Conservation (phyloP, 2,113 vertebrate species). For the Erinaceus europaeus region DNA sequence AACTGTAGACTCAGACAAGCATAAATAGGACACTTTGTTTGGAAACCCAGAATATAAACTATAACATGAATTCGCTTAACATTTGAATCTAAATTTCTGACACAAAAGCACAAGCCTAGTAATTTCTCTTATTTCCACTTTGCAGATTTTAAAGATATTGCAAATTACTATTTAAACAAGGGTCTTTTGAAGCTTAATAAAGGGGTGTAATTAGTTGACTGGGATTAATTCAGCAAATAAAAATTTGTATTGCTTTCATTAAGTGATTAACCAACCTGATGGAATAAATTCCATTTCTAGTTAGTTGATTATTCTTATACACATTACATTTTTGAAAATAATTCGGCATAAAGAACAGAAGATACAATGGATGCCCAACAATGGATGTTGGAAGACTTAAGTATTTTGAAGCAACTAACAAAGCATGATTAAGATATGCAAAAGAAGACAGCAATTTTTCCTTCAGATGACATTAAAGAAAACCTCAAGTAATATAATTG, state of each 20-base stretch:
- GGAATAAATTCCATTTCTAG: conserved; percentile 14
- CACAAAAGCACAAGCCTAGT: conserved; percentile 40
- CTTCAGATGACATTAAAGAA: conserved; percentile 56
- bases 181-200: conserved; percentile 53
- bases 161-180: conserved; percentile 50
- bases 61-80: conserved; percentile 35
- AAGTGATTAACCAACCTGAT: conserved; percentile 39
- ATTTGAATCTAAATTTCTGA: conserved; percentile 35
- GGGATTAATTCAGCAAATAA: conserved; percentile 27
- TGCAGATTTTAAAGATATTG: conserved; percentile 47
- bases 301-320: conserved; percentile 42
- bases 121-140: neutral
- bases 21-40: conserved; percentile 45
- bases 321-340: conserved; percentile 21
- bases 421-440: conserved; percentile 35
- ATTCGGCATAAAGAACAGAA: conserved; percentile 12
- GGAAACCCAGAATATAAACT: conserved; percentile 10
- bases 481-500: conserved; percentile 10
- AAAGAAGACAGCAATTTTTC: conserved; percentile 12
- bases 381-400: neutral
- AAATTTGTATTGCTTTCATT: conserved; percentile 44
- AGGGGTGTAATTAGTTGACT: conserved; percentile 47
- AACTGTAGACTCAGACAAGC: conserved; percentile 8
- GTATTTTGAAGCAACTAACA: conserved; percentile 27
- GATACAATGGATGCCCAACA: neutral